These are phyloP conservation scores for Papilio gigon DNA, from an alignment of 2,888 invertebrate genomes.

Conservation along the genomic window DNA sequence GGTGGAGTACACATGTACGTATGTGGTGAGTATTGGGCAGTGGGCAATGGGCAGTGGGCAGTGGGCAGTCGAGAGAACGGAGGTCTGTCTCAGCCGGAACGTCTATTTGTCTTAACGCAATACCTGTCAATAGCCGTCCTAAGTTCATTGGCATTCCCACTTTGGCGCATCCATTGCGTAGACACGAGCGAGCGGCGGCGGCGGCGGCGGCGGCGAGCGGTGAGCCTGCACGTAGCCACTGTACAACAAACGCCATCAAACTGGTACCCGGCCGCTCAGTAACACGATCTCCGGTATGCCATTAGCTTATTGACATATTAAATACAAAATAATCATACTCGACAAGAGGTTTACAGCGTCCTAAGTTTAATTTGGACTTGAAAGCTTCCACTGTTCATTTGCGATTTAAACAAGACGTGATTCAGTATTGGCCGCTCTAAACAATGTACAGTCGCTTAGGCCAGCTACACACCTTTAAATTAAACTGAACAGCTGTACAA, in stretches of 20 bases:
- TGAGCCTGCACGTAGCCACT: slow-evolving; percentile 63
- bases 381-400: slow-evolving; percentile 40
- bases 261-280: slow-evolving; percentile 68
- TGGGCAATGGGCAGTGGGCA: slow-evolving; percentile 59
- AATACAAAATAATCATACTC: slow-evolving; percentile 73
- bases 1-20: slow-evolving; percentile 54
- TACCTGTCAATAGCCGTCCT: slow-evolving; percentile 80
- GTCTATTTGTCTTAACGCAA: slow-evolving; percentile 81
- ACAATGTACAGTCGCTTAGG: background rate
- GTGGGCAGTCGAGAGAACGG: slow-evolving; percentile 62
- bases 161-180: slow-evolving; percentile 78
- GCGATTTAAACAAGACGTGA: slow-evolving; percentile 23
- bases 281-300: slow-evolving; percentile 74
- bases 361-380: slow-evolving; percentile 46
- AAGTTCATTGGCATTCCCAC: slow-evolving; percentile 81
- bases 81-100: slow-evolving; percentile 76
- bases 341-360: slow-evolving; percentile 61
- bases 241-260: slow-evolving; percentile 67
- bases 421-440: background rate
- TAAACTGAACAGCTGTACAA: no score
- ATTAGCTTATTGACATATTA: slow-evolving; percentile 77
- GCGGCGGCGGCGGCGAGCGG: slow-evolving; percentile 63
- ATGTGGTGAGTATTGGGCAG: slow-evolving; percentile 57
- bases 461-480: no score
- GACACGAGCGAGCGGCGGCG: slow-evolving; percentile 59